Base-by-base conservation (phyloP, 2,113 vertebrate species). In the Actenoides lindsayi region DNA sequence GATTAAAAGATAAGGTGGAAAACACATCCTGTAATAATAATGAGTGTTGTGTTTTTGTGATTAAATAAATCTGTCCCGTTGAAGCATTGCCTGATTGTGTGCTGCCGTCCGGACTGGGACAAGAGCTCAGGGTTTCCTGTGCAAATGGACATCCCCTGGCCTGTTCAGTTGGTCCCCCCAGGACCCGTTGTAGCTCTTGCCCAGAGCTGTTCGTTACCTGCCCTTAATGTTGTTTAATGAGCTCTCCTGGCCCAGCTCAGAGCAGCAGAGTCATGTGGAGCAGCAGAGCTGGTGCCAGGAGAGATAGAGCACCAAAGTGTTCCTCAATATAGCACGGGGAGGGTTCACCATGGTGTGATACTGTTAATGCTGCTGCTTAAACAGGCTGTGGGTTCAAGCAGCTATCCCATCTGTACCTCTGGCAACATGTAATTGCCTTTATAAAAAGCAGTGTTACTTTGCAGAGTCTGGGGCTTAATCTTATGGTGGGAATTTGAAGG, bases 221-320 rank as follows among this genome's bases (percentile, higher is more conserved):
- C 51, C 27, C 6, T 74, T 60, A 39, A 53, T 2, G 65, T 60
- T 90, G 28, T 51, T 85, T 46, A 48, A 77, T 11, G 65, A 78
- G 42, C 63, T 86, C 37, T 78, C 19, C 39, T 50, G 82, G 16
- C 39, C 16, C 81, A 4, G 46, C 80, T 89, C 63, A 13, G 20
- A 27, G 51, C 63, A 74, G 42, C 1, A 0, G 39, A 44, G 94
- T 96, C 96, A 94, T 19, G 50, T 7, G 73, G 50, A 95, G 87
- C 75, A 85, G 90, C 74, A 63, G 79, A 74, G 59, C 64, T 85
- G 2, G 4, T 84, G 94, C 96, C 97, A 97, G 92, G 39, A 91
- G 91, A 97, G 97, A 96, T 90, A 97, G 91, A 65, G 87, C 95
- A 91, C 50, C 37, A 8, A 95, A 91, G 73, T 17, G 48, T 96